Conservation (phyloP, 2,797 vertebrate genomes). For the Gastrophryne carolinensis region DNA sequence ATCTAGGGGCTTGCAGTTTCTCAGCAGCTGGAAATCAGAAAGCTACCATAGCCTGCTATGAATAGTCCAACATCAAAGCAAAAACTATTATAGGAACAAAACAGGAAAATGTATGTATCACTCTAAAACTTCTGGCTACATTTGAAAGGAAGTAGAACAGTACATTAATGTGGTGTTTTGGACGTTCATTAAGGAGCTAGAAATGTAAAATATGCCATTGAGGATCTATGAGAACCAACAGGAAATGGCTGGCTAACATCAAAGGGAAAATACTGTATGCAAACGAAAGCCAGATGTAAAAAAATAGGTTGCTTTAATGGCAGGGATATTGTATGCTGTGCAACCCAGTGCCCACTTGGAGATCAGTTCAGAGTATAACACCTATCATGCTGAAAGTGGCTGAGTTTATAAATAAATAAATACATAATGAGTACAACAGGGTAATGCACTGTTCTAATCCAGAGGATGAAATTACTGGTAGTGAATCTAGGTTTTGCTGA, state of each 20-base stretch:
- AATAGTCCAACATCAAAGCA: not conserved
- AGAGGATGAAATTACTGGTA: too few relatives aligned
- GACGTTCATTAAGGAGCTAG: constrained; percentile 3
- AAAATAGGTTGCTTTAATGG: constrained; percentile 7
- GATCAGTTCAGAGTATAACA: not conserved
- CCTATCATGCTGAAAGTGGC: not conserved
- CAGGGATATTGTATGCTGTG: constrained; percentile 28
- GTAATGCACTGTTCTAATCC: too few relatives aligned
- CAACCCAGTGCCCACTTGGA: not conserved
- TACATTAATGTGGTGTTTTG: constrained; percentile 29
- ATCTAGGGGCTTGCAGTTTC: not conserved
- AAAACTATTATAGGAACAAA: not conserved
- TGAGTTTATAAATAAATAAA: too few relatives aligned
- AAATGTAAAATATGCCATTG: constrained; percentile 32
- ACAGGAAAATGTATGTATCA: not conserved
- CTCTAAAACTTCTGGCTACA: constrained; percentile 4
- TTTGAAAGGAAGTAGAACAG: not conserved
- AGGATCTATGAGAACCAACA: constrained; percentile 7
- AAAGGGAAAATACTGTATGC: constrained; percentile 33
- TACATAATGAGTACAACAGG: too few relatives aligned
- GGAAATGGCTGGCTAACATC: constrained; percentile 36
- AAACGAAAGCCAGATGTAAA: constrained; percentile 41
- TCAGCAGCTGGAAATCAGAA: not conserved
- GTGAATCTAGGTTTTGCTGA: too few relatives aligned
- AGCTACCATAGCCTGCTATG: not conserved